Percentiles rank a stretch among this genome's conserved stretches.
phyloP scores from a whole-genome alignment of 2,797 vertebrate genomes.

The Crax fasciolata region DNA sequence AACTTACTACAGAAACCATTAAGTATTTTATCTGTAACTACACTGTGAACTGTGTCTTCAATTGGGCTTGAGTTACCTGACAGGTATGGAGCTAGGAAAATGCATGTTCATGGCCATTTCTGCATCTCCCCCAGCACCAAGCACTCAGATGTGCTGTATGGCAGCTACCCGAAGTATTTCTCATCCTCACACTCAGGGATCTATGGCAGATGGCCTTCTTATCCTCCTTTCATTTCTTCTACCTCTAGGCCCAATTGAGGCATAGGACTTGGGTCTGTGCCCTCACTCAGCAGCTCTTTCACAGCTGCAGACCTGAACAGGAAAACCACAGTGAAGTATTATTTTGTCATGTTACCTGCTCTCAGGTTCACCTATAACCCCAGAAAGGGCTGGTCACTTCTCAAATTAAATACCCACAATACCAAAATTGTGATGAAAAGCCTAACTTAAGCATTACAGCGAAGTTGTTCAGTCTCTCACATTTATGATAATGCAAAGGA shows the following conservation, averaged over 20 bases:
- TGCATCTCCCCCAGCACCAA: rapidly evolving
- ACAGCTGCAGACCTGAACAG: rapidly evolving
- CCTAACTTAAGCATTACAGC: neutral
- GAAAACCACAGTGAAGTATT: neutral
- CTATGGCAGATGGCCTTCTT: too few species aligned
- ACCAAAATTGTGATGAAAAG: neutral
- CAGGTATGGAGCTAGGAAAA: rapidly evolving
- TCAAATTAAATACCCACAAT: neutral
- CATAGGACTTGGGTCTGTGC: neutral
- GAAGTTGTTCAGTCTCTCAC: neutral
- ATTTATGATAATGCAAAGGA: neutral
- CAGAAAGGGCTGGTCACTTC: neutral
- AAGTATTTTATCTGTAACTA: neutral
- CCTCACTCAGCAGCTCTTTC: neutral
- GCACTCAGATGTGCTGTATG: too few species aligned
- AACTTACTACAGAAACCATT: neutral
- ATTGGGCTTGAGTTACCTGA: neutral
- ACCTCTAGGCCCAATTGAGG: neutral
- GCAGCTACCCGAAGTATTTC: neutral
- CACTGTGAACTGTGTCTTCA: neutral
- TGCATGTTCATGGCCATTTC: rapidly evolving
- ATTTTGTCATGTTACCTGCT: neutral
- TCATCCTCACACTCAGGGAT: neutral
- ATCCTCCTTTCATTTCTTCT: neutral
- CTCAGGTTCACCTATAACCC: neutral